Conservation (phyloP, 2,888 invertebrate genomes). For the Drosophila lutescens region DNA sequence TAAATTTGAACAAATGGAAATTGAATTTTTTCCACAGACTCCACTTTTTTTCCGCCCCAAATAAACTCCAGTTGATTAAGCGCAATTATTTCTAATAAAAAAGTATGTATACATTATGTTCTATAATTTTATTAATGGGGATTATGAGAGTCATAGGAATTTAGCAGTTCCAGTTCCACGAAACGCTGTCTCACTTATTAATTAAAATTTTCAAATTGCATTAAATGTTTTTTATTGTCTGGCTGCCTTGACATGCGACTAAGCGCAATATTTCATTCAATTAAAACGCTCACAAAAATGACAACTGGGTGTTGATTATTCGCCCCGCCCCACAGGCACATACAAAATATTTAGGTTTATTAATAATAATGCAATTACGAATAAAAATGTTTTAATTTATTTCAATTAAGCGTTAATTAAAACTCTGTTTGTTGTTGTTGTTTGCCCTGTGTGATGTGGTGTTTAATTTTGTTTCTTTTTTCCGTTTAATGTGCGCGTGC, state of each 20-base stretch:
- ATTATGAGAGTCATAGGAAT: slow-evolving; percentile 63
- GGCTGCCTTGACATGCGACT: slow-evolving; percentile 57
- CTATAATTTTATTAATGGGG: slow-evolving; percentile 74
- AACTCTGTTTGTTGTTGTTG: slow-evolving; percentile 59
- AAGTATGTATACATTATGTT: slow-evolving; percentile 43
- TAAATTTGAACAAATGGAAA: slow-evolving; percentile 69
- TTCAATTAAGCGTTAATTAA: slow-evolving; percentile 85
- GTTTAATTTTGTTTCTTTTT: slow-evolving; percentile 36
- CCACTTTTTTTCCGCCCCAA: background rate
- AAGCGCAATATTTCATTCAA: slow-evolving; percentile 74
- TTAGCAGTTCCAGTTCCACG: slow-evolving; percentile 45
- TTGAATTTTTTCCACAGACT: slow-evolving; percentile 44
- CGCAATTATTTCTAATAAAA: slow-evolving; percentile 67
- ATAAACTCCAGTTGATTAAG: slow-evolving; percentile 29
- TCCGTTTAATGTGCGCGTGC: slow-evolving; percentile 35
- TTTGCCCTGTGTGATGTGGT: slow-evolving; percentile 31
- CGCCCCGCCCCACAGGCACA: slow-evolving; percentile 23
- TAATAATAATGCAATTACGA: slow-evolving; percentile 84
- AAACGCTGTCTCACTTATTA: slow-evolving; percentile 71
- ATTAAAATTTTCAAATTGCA: slow-evolving; percentile 78
- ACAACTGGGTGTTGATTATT: slow-evolving; percentile 46
- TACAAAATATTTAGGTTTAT: slow-evolving; percentile 79
- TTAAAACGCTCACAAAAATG: slow-evolving; percentile 56
- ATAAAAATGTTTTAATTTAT: slow-evolving; percentile 85
- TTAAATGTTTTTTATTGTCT: slow-evolving; percentile 56